Evolutionary conservation across 2,797 vertebrate genomes (phyloP).

Genomic region (Apogon talboti): DNA sequence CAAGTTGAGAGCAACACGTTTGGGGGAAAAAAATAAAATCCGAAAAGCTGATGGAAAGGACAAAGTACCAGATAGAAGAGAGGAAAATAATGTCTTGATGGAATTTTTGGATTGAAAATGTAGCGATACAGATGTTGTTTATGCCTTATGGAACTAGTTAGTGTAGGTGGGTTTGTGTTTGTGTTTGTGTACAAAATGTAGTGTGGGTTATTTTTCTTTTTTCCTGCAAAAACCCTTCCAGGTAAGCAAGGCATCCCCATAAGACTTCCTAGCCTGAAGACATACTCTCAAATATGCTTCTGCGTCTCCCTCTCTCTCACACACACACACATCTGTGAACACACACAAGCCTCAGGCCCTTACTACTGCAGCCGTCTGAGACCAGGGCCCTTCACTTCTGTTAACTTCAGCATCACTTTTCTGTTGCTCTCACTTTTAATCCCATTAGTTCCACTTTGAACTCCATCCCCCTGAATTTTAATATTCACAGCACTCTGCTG

Average conservation of each 20-base stretch:
- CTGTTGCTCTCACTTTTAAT: conserved; percentile 55
- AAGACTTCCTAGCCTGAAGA: conserved; percentile 45
- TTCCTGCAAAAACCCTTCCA: conserved; percentile 20
- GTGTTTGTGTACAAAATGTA: conserved; percentile 9
- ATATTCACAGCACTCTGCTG: conserved; percentile 25
- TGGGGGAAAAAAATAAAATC: background rate
- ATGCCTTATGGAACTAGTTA: background rate
- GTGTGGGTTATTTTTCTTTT: background rate
- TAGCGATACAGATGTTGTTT: conserved; percentile 55
- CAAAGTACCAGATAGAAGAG: background rate
- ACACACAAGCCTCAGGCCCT: conserved; percentile 17
- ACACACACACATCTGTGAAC: background rate
- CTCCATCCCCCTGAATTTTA: conserved; percentile 36
- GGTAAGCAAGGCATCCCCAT: conserved; percentile 26
- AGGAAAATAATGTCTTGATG: conserved; percentile 28
- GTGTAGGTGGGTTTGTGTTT: conserved; percentile 2
- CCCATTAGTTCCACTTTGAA: conserved; percentile 49
- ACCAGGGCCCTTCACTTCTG: conserved; percentile 27
- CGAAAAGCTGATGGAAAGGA: background rate
- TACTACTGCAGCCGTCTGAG: conserved; percentile 26
- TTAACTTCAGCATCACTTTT: conserved; percentile 40
- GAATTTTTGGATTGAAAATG: background rate
- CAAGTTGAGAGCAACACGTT: background rate
- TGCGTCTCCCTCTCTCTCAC: background rate
- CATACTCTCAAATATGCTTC: conserved; percentile 25